phyloP scores from a whole-genome alignment of 2,113 vertebrate genomes.

The Chloebia gouldiae region DNA sequence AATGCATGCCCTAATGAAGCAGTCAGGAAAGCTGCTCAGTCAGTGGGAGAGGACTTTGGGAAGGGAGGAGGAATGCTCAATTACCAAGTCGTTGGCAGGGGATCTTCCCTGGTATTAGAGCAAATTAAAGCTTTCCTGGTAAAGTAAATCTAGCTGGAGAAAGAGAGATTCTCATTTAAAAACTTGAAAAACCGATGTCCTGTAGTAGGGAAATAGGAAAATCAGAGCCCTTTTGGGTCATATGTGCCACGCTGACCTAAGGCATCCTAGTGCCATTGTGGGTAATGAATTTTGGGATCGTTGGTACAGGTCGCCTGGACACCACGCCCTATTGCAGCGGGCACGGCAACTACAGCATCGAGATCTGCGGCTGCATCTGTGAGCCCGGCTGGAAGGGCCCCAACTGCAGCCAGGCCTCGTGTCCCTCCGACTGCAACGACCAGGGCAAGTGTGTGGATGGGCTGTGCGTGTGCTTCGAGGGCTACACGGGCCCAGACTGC shows the following conservation, averaged over 20 bases:
- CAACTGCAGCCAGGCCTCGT: constrained; percentile 85
- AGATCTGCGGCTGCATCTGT: constrained; percentile 76
- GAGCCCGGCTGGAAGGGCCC: constrained; percentile 79
- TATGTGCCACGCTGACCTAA: fast-evolving
- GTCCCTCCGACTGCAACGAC: constrained; percentile 90
- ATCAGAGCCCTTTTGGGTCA: neutral
- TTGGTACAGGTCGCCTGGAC: constrained; percentile 81
- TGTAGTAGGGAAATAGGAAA: neutral
- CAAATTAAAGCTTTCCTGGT: neutral
- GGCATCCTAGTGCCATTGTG: neutral
- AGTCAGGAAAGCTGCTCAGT: neutral
- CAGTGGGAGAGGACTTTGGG: neutral
- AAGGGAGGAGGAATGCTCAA: neutral
- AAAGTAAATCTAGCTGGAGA: neutral
- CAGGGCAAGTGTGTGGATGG: constrained; percentile 90
- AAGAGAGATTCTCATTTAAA: neutral
- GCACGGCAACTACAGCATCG: constrained; percentile 89
- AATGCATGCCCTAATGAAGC: neutral
- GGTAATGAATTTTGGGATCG: neutral
- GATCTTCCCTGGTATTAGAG: neutral
- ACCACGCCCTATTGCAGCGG: constrained; percentile 90
- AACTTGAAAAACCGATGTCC: neutral
- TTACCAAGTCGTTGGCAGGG: neutral
- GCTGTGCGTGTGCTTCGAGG: constrained; percentile 89
- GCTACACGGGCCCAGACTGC: constrained; percentile 86